Conservation (phyloP, 2,797 vertebrate species). For the Triplophysa yarkandensis region DNA sequence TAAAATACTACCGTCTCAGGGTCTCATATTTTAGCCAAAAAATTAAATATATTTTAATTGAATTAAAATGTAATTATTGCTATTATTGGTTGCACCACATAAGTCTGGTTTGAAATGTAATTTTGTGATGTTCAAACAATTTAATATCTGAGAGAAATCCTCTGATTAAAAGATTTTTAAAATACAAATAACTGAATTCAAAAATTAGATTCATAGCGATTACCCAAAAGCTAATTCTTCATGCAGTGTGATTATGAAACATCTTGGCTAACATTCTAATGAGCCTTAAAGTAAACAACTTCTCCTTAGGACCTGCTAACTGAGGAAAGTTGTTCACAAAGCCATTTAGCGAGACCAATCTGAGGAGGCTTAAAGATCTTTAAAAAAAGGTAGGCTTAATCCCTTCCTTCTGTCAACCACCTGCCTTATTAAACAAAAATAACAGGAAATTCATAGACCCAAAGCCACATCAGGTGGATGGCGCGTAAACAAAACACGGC, state of each 20-base stretch:
- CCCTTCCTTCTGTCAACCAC: conserved; percentile 15
- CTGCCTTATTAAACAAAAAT: conserved; percentile 13
- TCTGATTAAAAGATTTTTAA: not conserved
- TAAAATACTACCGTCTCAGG: too few relatives aligned
- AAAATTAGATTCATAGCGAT: not conserved
- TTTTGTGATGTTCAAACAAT: not conserved
- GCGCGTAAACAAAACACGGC: conserved; percentile 35
- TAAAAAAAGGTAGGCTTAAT: not conserved
- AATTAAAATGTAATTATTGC: too few relatives aligned
- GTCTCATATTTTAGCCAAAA: too few relatives aligned
- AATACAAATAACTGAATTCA: not conserved
- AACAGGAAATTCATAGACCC: conserved; percentile 4
- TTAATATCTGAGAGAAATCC: not conserved
- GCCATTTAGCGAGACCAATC: conserved; percentile 1
- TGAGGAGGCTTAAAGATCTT: conserved; percentile 12
- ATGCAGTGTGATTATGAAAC: not conserved
- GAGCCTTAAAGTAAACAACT: conserved; percentile 10
- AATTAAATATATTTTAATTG: too few relatives aligned
- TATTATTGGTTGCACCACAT: too few relatives aligned
- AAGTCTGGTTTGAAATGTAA: not conserved
- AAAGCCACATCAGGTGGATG: conserved; percentile 22
- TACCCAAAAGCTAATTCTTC: not conserved
- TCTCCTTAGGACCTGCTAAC: conserved; percentile 6
- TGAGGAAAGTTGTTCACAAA: conserved; percentile 14
- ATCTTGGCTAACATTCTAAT: not conserved